Conservation (phyloP, 2,888 invertebrate genomes). For the Minunthozetes semirufus region DNA sequence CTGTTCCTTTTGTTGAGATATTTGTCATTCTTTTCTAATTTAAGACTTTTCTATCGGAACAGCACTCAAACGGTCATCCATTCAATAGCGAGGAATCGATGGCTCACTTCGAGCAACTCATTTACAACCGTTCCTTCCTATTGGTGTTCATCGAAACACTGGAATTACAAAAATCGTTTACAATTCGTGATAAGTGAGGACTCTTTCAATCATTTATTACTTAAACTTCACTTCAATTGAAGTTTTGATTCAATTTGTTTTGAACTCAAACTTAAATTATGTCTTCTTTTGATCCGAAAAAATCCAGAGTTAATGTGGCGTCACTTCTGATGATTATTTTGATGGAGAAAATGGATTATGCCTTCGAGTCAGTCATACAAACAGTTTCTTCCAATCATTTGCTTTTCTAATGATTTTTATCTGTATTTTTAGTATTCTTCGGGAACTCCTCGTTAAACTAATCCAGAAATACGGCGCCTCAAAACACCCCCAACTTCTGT, state of each 20-base stretch:
- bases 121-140: conserved; percentile 51
- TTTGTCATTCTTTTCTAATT: conserved; percentile 54
- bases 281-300: background rate
- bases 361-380: conserved; percentile 27
- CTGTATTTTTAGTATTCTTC: conserved; percentile 56
- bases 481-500: conserved; percentile 89
- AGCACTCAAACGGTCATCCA: conserved; percentile 68
- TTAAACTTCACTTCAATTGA: background rate
- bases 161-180: conserved; percentile 49
- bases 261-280: background rate
- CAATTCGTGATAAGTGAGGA: conserved; percentile 68
- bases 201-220: conserved; percentile 41
- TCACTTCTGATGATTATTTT: conserved; percentile 92
- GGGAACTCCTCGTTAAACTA: conserved; percentile 75
- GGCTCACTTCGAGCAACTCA: conserved; percentile 51
- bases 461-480: conserved; percentile 89
- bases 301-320: conserved; percentile 73
- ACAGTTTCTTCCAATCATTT: background rate
- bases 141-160: conserved; percentile 50
- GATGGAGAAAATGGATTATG: conserved; percentile 97
- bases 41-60: conserved; percentile 48
- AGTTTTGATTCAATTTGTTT: background rate
- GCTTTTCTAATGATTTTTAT: background rate
- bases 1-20: background rate
- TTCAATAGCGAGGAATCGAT: conserved; percentile 65